These are phyloP conservation scores for Drosophila truncata DNA, from an alignment of 1,140 invertebrate genomes.

Conservation along the genomic window DNA sequence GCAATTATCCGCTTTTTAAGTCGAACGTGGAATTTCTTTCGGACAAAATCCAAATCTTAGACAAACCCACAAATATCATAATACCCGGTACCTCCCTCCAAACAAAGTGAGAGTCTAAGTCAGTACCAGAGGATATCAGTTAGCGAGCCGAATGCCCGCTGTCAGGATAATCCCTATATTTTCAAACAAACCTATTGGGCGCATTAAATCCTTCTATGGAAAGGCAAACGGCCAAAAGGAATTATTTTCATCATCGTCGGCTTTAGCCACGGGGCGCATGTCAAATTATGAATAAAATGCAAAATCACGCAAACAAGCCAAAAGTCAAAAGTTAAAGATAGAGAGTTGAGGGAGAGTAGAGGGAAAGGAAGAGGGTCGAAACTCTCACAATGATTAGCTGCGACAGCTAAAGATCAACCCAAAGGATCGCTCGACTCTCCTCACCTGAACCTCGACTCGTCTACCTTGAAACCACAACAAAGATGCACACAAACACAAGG, in stretches of 20 bases:
- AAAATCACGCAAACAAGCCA: conserved; percentile 76
- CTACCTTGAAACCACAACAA: conserved; percentile 58
- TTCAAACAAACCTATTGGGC: conserved; percentile 82
- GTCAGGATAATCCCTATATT: conserved; percentile 83
- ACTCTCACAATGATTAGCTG: conserved; percentile 81
- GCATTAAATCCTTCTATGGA: conserved; percentile 79
- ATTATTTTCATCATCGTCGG: conserved; percentile 85
- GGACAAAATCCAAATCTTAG: conserved; percentile 19
- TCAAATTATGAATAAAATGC: conserved; percentile 85
- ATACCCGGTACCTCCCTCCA: conserved; percentile 57
- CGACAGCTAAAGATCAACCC: conserved; percentile 84
- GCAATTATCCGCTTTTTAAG: conserved; percentile 26
- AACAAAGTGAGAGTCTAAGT: conserved; percentile 20
- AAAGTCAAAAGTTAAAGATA: conserved; percentile 59
- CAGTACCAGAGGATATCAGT: conserved; percentile 13
- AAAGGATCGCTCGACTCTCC: conserved; percentile 56
- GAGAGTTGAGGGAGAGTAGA: conserved; percentile 7
- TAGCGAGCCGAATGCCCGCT: conserved; percentile 55
- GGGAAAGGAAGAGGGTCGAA: conserved; percentile 30
- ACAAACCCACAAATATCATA: conserved; percentile 41
- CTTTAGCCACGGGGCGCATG: conserved; percentile 84
- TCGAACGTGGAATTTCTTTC: conserved; percentile 1
- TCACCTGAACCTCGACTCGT: conserved; percentile 30
- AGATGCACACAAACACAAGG: conserved; percentile 10
- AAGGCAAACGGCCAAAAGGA: conserved; percentile 49